Evolutionary conservation across 2,888 invertebrate genomes (phyloP).

Genomic region (Terebella lapidaria): DNA sequence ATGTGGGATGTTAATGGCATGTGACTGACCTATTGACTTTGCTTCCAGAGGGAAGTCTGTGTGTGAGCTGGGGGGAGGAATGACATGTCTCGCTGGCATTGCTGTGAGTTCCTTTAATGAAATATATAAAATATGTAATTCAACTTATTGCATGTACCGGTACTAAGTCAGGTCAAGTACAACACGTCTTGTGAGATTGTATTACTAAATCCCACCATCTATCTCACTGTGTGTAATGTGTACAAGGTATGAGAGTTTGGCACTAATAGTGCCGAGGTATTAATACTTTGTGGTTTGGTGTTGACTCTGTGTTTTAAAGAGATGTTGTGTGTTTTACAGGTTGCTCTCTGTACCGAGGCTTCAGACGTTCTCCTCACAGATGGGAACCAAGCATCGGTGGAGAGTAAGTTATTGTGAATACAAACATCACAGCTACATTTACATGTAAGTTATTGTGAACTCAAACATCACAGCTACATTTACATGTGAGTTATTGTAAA

Average conservation of each 20-base stretch:
- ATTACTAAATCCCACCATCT: too few relatives aligned
- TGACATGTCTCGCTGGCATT: constrained; percentile 76
- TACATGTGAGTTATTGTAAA: too few relatives aligned
- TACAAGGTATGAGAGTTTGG: too few relatives aligned
- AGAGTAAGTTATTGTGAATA: constrained; percentile 59
- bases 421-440: too few relatives aligned
- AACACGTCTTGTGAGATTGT: background rate
- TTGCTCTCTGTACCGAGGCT: constrained; percentile 64
- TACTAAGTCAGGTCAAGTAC: background rate
- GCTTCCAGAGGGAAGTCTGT: constrained; percentile 62
- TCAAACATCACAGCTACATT: too few relatives aligned
- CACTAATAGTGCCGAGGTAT: too few relatives aligned
- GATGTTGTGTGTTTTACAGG: constrained; percentile 6
- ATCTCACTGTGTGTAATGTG: too few relatives aligned
- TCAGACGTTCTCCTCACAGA: constrained; percentile 69
- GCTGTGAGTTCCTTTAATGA: constrained; percentile 51
- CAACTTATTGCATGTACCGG: too few relatives aligned
- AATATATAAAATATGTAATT: background rate
- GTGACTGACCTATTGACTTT: too few relatives aligned
- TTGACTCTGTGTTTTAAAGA: background rate
- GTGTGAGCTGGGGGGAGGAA: constrained; percentile 77
- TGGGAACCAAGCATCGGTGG: constrained; percentile 71
- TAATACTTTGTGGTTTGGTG: background rate
- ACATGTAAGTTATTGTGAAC: too few relatives aligned
- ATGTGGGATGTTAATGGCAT: too few relatives aligned